Evolutionary conservation across 2,113 vertebrate species (phyloP).

Genomic region (Pteropus alecto): DNA sequence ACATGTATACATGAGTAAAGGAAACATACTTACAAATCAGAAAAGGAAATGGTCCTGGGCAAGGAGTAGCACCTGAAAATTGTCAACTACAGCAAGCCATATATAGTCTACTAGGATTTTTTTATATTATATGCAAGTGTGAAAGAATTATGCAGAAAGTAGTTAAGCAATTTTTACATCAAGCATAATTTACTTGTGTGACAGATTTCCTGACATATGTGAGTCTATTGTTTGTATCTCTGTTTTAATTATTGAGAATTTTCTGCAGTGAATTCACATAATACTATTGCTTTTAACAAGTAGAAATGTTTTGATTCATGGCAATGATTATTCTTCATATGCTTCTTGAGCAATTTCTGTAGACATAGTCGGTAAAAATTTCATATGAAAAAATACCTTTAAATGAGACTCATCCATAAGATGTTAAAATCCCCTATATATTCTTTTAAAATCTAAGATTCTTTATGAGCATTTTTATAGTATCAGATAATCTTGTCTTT

Average conservation of each 20-base stretch:
- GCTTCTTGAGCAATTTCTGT: neutral
- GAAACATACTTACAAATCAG: neutral
- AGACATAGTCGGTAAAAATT: constrained; percentile 39
- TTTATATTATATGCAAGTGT: neutral
- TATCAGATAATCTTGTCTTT: constrained; percentile 48
- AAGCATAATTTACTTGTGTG: neutral
- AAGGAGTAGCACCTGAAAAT: neutral
- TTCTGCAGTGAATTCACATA: neutral
- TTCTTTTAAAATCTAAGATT: neutral
- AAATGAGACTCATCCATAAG: constrained; percentile 1
- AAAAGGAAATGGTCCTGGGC: neutral
- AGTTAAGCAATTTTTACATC: neutral
- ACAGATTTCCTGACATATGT: neutral
- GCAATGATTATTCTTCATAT: neutral
- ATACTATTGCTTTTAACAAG: neutral
- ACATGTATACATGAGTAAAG: neutral
- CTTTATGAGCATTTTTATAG: constrained; percentile 34
- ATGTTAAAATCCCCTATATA: constrained; percentile 8
- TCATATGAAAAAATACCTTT: constrained; percentile 19
- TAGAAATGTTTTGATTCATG: constrained; percentile 16
- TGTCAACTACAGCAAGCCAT: neutral
- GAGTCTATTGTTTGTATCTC: neutral
- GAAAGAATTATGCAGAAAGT: neutral
- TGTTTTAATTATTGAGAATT: neutral
- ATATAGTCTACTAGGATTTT: neutral